phyloP scores from a whole-genome alignment of 2,797 vertebrate genomes.

The Gorsachius magnificus region DNA sequence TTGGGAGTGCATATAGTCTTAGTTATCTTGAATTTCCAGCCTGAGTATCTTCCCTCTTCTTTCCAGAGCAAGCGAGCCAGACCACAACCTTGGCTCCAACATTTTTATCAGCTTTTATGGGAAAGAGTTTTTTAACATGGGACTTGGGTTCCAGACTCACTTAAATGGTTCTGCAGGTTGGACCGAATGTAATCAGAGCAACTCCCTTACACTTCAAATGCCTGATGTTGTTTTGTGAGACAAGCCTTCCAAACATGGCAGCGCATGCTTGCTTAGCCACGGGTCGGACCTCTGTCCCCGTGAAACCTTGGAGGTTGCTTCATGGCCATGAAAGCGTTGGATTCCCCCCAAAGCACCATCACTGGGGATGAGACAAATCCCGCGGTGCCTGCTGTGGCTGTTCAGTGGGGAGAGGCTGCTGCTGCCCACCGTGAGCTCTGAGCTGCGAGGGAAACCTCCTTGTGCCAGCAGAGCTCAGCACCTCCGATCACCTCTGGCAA shows the following conservation, averaged over 20 bases:
- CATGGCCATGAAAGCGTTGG: rapidly evolving
- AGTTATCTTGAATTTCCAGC: not conserved
- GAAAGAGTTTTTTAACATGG: not conserved
- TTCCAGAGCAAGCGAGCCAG: not conserved
- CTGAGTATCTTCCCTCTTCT: not conserved
- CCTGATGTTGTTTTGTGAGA: not conserved
- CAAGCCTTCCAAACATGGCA: not conserved
- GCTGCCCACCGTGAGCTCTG: not conserved
- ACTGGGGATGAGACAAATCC: not conserved
- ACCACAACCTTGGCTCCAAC: not conserved
- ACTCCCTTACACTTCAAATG: not conserved
- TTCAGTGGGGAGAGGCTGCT: not conserved
- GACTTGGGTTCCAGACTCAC: not conserved
- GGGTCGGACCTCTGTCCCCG: rapidly evolving
- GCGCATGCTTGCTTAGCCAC: rapidly evolving
- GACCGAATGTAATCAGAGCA: not conserved
- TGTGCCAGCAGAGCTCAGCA: not conserved
- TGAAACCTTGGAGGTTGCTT: not conserved
- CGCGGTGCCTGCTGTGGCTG: not conserved
- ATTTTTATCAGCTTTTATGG: not conserved
- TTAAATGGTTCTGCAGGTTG: not conserved
- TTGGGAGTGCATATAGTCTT: not conserved
- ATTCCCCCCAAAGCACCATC: not conserved
- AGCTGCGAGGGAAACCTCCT: not conserved
- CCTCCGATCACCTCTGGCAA: not conserved